A percentile compares a stretch with the other conserved stretches of the same genome.
Evolutionary conservation across 1,140 invertebrate genomes (phyloP).

Genomic region (Rhyacophila brunnea): DNA sequence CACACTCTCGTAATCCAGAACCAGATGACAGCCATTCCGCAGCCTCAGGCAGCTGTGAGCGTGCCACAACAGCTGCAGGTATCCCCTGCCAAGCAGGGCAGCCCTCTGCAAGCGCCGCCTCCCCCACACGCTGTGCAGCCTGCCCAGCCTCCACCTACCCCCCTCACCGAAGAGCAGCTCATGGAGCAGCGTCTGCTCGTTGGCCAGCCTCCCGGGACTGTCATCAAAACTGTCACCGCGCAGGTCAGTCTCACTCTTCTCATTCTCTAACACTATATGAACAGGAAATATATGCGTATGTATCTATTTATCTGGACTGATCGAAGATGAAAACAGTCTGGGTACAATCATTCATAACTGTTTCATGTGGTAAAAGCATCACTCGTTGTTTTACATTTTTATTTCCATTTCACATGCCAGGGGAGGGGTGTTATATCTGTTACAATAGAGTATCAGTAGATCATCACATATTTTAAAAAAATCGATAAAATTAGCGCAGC

Average conservation of each 20-base stretch:
- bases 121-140: slow-evolving; percentile 26
- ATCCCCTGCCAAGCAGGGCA: slow-evolving; percentile 21
- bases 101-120: slow-evolving; percentile 35
- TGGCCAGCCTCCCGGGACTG: slow-evolving; percentile 77
- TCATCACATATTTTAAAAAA: too few relatives aligned
- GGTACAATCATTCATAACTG: too few relatives aligned
- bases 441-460: too few relatives aligned
- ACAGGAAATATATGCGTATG: slow-evolving; percentile 13
- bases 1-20: neutral
- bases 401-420: too few relatives aligned
- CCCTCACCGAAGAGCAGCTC: slow-evolving; percentile 53
- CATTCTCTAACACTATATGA: neutral
- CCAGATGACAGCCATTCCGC: neutral
- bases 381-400: too few relatives aligned
- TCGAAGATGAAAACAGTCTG: too few relatives aligned
- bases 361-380: too few relatives aligned
- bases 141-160: slow-evolving; percentile 35
- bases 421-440: too few relatives aligned
- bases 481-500: too few relatives aligned
- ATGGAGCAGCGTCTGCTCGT: slow-evolving; percentile 70
- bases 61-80: slow-evolving; percentile 27
- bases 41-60: slow-evolving; percentile 33
- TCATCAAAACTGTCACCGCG: slow-evolving; percentile 83
- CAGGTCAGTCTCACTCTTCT: slow-evolving; percentile 47
- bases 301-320: slow-evolving; percentile 7